Conservation (phyloP, 2,113 vertebrate species). For the Tinamus guttatus region DNA sequence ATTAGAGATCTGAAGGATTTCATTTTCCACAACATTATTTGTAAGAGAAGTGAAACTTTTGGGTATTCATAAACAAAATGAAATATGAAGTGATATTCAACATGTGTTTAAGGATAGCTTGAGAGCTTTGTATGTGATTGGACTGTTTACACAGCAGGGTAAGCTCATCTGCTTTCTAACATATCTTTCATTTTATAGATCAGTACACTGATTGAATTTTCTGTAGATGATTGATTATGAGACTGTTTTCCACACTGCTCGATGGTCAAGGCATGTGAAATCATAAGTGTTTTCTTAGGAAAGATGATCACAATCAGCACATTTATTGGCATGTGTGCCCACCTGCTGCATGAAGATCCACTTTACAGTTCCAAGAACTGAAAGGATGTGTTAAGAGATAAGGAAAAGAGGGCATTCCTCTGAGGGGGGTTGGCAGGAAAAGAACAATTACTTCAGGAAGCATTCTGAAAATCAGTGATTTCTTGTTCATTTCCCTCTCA, state of each 20-base stretch:
- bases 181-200: not conserved
- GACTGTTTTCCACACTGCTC: conserved; percentile 10
- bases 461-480: conserved; percentile 46
- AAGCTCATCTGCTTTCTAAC: conserved; percentile 29
- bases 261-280: not conserved
- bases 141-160: not conserved
- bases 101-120: not conserved
- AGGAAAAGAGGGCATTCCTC: conserved; percentile 39
- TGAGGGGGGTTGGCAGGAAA: not conserved
- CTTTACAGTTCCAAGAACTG: conserved; percentile 57
- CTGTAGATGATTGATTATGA: not conserved
- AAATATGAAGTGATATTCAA: conserved; percentile 10
- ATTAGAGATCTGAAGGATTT: not conserved
- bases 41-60: not conserved
- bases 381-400: conserved; percentile 65
- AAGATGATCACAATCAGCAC: not conserved
- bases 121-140: not conserved
- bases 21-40: not conserved
- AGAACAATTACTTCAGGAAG: conserved; percentile 14
- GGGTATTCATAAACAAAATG: not conserved
- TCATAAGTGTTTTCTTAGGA: conserved; percentile 44
- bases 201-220: conserved; percentile 4
- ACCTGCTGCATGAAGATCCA: conserved; percentile 47
- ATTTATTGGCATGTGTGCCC: not conserved
- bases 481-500: conserved; percentile 7